Evolutionary conservation across 2,113 vertebrate species (phyloP), one percentile per base, ranked within the genome.

Genomic region (Hippocampus mohnikei): DNA sequence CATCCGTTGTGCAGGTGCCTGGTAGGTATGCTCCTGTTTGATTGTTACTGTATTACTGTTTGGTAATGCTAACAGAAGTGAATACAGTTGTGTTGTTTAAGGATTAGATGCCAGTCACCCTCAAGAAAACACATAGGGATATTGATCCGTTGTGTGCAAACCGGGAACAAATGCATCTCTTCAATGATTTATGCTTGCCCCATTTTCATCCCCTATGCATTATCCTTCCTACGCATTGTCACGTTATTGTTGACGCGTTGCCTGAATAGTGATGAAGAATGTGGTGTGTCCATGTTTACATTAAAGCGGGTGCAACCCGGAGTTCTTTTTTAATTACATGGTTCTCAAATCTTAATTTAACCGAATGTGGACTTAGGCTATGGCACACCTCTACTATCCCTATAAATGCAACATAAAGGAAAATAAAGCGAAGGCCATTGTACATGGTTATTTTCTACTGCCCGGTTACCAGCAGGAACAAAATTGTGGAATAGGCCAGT

Each of bases 11-110:
- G 56, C 82, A 75, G 82, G 77, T 84, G 77, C 55, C 75, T 69
- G 87, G 90, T 89, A 81, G 86, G 87, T 80, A 68, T 55, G 64
- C 69, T 44, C 5, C 18, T 73, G 58, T 59, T 25, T 8, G 5
- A 29, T 59, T 59, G 12, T 29, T 16, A 59, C 5, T 8, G 25
- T 16, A 15, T 59, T 59, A 5, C 25, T 15, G 23, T 27, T 11
- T 27, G 55, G 23, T 58, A 5, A 8, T 13, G 55, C 15, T 55
- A 3, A 23, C n/a, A 23, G 53, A 10, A 25, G 53, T 55, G 10
- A 55, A 55, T 23, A n/a, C 3, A 5, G 33, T 37, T 37, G 33
- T 37, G 33, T 37, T 37, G 15, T 33, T 18, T 12, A 12, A n/a
- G 12, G 61, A 23, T 63, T 42, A 37, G 61, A 23, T 61, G 18